Evolutionary conservation across 2,888 invertebrate genomes (phyloP).

Genomic region (Octodonta nipae): DNA sequence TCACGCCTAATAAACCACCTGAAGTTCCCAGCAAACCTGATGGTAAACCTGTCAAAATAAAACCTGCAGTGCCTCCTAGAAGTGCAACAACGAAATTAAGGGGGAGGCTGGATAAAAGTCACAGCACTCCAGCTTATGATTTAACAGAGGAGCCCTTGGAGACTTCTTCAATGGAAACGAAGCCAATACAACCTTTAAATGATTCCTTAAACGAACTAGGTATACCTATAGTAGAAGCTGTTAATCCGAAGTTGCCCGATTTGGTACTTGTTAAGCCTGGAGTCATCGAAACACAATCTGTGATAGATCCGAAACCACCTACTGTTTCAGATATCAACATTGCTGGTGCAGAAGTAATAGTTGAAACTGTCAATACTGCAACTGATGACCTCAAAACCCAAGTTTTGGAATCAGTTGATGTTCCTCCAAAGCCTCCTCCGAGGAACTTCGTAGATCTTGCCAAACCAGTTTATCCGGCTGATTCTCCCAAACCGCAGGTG

Average conservation of each 20-base stretch:
- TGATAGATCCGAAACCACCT: no score
- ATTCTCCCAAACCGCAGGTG: slow-evolving; percentile 27
- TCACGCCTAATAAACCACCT: slow-evolving; percentile 25
- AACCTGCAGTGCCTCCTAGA: slow-evolving; percentile 29
- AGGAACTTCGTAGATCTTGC: slow-evolving; percentile 21
- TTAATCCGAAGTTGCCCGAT: slow-evolving; percentile 9
- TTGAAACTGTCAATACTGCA: no score
- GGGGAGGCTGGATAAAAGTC: slow-evolving; percentile 62
- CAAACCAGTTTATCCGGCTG: slow-evolving; percentile 27
- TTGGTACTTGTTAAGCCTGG: slow-evolving; percentile 2
- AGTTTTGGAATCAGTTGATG: background rate
- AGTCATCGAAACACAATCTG: no score
- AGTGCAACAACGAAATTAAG: slow-evolving; percentile 28
- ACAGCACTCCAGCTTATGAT: slow-evolving; percentile 73
- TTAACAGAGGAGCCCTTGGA: slow-evolving; percentile 19
- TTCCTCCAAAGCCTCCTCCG: slow-evolving; percentile 35
- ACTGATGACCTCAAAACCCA: no score
- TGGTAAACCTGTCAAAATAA: slow-evolving; percentile 15
- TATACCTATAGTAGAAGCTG: slow-evolving; percentile 22
- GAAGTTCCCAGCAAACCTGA: slow-evolving; percentile 28
- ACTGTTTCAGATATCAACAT: no score
- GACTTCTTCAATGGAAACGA: slow-evolving; percentile 9
- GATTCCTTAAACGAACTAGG: slow-evolving; percentile 23
- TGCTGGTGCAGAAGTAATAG: no score
- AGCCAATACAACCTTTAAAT: slow-evolving; percentile 5